These are phyloP conservation scores for Pseudochaenichthys georgianus DNA, from an alignment of 2,797 vertebrate species.

Conservation along the genomic window DNA sequence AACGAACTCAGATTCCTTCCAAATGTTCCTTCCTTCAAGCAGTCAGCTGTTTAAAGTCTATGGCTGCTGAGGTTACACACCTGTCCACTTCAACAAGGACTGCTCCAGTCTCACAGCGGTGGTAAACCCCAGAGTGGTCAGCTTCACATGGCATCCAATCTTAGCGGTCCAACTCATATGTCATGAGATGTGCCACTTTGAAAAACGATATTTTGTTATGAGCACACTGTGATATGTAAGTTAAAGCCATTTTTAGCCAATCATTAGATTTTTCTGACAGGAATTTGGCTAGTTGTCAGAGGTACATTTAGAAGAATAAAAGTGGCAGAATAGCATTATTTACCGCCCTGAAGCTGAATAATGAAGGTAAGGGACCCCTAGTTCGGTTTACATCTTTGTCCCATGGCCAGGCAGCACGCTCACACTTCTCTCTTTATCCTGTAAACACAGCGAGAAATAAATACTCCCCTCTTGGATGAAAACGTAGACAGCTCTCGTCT, in stretches of 20 bases:
- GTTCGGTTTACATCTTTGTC: conserved; percentile 30
- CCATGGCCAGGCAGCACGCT: conserved; percentile 44
- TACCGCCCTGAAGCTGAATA: conserved; percentile 25
- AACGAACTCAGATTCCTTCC: conserved; percentile 65
- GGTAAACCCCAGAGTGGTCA: conserved; percentile 42
- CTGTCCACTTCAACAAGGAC: conserved; percentile 65
- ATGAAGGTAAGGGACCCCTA: conserved; percentile 10
- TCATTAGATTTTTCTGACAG: conserved; percentile 21
- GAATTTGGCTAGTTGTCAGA: conserved; percentile 27
- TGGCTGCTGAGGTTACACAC: conserved; percentile 71
- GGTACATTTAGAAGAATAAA: conserved; percentile 17
- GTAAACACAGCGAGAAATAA: conserved; percentile 69
- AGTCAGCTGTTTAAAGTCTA: conserved; percentile 74
- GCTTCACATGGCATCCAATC: conserved; percentile 37
- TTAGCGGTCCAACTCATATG: conserved; percentile 20
- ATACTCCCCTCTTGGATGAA: conserved; percentile 67
- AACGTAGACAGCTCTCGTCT: conserved; percentile 79
- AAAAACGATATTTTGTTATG: conserved; percentile 40
- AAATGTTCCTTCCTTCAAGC: conserved; percentile 52
- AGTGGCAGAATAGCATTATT: conserved; percentile 20
- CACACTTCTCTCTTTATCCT: conserved; percentile 42
- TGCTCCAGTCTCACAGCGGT: conserved; percentile 45
- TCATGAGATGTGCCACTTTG: conserved; percentile 21
- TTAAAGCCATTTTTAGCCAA: conserved; percentile 13
- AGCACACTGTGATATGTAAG: conserved; percentile 26